Percentiles rank a stretch among this genome's conserved stretches.
Evolutionary conservation across 2,797 vertebrate species (phyloP).

Genomic region (Sternarchorhynchus goeldii): DNA sequence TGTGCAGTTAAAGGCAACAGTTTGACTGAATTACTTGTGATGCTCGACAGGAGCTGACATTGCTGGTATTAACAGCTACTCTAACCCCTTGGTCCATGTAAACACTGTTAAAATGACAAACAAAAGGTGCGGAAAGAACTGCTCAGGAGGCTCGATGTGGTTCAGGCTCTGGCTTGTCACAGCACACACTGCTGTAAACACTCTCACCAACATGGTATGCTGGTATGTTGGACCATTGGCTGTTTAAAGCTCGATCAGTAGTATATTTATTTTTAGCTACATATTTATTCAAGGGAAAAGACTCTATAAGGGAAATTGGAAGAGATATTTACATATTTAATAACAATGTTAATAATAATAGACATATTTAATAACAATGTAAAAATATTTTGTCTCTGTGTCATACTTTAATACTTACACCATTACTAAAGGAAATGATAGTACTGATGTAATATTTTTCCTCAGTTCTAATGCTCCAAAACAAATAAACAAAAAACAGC

Average conservation of each 20-base stretch:
- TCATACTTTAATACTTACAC: slow-evolving; percentile 23
- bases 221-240: not conserved
- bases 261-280: slow-evolving; percentile 18
- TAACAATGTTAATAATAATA: not conserved
- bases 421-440: slow-evolving; percentile 1
- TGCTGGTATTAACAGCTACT: not conserved
- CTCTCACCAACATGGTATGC: too few species aligned
- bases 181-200: too few species aligned
- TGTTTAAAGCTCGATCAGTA: slow-evolving; percentile 24
- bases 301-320: slow-evolving; percentile 7
- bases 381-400: slow-evolving; percentile 38
- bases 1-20: not conserved
- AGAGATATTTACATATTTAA: slow-evolving; percentile 13
- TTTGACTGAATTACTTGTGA: not conserved
- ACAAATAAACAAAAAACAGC: not conserved
- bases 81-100: not conserved
- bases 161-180: too few species aligned
- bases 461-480: slow-evolving; percentile 12
- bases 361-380: slow-evolving; percentile 19
- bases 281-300: slow-evolving; percentile 10
- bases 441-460: not conserved
- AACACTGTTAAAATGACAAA: not conserved
- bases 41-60: not conserved
- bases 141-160: too few species aligned
- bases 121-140: not conserved